phyloP scores from a whole-genome alignment of 2,113 vertebrate species.

The Esox niger region DNA sequence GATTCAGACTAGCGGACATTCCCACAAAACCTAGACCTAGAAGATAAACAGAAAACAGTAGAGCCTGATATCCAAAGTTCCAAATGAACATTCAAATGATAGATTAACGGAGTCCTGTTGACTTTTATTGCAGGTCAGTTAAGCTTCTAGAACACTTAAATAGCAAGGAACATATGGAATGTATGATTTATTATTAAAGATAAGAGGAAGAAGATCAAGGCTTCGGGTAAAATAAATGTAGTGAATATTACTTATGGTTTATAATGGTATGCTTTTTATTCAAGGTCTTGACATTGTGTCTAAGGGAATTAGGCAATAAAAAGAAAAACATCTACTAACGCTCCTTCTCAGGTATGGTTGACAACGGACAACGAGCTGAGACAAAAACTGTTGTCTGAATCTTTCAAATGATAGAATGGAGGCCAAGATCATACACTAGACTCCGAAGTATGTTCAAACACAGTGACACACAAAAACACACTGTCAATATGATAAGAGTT shows the following conservation, averaged over 20 bases:
- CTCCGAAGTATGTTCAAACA: neutral
- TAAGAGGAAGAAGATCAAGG: neutral
- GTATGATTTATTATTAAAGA: neutral
- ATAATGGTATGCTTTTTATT: neutral
- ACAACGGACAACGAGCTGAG: neutral
- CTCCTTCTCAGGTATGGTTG: neutral
- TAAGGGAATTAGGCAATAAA: neutral
- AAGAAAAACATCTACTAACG: neutral
- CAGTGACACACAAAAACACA: neutral
- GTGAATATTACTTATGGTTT: too few species aligned
- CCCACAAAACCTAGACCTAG: neutral
- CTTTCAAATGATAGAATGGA: neutral
- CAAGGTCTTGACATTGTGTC: neutral
- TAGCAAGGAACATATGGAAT: neutral
- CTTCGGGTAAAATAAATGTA: neutral
- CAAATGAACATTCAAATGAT: neutral
- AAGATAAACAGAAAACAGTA: neutral
- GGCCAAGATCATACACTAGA: neutral
- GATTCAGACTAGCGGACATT: neutral
- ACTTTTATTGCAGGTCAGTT: neutral
- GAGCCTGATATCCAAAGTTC: neutral
- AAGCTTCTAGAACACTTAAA: neutral
- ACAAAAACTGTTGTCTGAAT: neutral
- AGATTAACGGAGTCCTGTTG: neutral
- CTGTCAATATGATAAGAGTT: too few species aligned